Base-by-base conservation (phyloP, 2,888 invertebrate genomes). In the Drosophila bunnanda region DNA sequence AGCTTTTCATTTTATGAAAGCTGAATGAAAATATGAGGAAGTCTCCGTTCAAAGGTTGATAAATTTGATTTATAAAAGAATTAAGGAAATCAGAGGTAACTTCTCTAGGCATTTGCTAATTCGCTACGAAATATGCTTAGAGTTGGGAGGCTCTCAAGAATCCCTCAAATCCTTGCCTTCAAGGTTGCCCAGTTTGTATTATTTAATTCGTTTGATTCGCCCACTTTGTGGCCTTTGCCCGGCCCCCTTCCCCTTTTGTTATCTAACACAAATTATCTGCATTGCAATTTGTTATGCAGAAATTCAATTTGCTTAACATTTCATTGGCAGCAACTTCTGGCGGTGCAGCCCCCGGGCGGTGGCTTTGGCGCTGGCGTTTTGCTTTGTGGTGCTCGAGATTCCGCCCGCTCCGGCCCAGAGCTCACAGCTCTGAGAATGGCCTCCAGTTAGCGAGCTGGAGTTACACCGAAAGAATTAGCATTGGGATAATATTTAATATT, bases 291-390 rank as follows among this genome's bases (percentile, higher is more conserved):
- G 77, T 73, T 79, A 84, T 82, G 82, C 79, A 79, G 71, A 82
- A 82, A 87, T 87, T 84, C 66, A 82, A 82, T 82, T 82, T 84
- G 80, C 74, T 76, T 77, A 79, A 78, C 88, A 85, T 88, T 88
- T 82, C 80, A 84, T 79, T 82, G 85, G 72, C 66, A 68, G 86
- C 68, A 72, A 82, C 73, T 84, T 79, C 88, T 75, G 71, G 82
- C 79, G 72, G 68, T 67, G 43, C 48, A 60, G 79, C 77, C 77
- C 44, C 46, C 55, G 34, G 55, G 66, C 67, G 46, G 46, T 66
- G 67, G 66, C 46, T 39, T 53, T 66, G 66, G 38, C 44, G 57
- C 74, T 66, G 79, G 67, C 50, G 56, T 70, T 74, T 77, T 41
- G 72, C 82, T 75, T 75, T 67, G 73, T 74, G 68, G 54, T 75